Evolutionary conservation across 2,888 invertebrate species (phyloP), one percentile per base, ranked within the genome.

Genomic region (Drosophila kambysellisi): DNA sequence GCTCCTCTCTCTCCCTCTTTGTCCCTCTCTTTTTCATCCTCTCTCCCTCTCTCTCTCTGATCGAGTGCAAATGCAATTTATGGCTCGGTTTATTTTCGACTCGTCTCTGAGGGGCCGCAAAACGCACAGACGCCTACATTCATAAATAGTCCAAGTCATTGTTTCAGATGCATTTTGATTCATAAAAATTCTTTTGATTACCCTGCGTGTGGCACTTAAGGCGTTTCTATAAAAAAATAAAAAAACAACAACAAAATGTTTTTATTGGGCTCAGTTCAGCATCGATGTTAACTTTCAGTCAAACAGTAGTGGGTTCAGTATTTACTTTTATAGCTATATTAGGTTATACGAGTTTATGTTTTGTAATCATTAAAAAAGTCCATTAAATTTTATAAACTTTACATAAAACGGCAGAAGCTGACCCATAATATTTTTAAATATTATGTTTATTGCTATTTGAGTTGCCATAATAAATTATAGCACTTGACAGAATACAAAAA

Each of bases 41-140:
- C 8, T 7, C 0, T 6, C 29, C 7, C 33, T 2, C 20, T 9
- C 32, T 37, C 37, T 20, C 39, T 52, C 29, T 52, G 46, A 50
- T 59, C 17, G 41, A 65, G 70, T 46, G 59, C 32, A 76, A 74
- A 66, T 78, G 90, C 81, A 86, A 73, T 88, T 76, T 74, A 59
- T 70, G 65, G 81, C 78, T 80, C 54, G 79, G 83, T 88, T 86
- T 86, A 86, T 89, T 86, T 85, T 88, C 46, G 73, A 43, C 32
- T 54, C 64, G 58, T 56, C 71, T 74, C 25, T 37, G 48, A 53
- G 74, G 61, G 51, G n/a, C 37, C 43, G 52, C 43, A 20, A 57
- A 15, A 41, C 8, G 39, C 41, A 43, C 8, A 41, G 25, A 52
- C 57, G 59, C 69, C 52, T 43, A 41, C 69, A 60, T 68, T 43